Evolutionary conservation across 2,113 vertebrate genomes (phyloP).

Genomic region (Erythrocercus mccallii): DNA sequence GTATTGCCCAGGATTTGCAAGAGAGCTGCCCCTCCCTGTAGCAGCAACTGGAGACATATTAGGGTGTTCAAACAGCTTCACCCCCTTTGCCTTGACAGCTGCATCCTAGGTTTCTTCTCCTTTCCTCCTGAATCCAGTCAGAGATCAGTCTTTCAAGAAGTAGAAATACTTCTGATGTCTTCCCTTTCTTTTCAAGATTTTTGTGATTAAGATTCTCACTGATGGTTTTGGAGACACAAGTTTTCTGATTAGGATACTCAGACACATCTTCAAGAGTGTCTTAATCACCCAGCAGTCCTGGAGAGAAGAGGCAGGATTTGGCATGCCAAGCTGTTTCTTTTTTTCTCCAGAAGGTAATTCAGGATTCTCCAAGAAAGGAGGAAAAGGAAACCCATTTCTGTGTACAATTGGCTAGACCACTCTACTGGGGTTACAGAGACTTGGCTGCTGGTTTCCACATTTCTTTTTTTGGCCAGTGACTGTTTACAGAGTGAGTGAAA

Average conservation of each 20-base stretch:
- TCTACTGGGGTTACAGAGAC: background rate
- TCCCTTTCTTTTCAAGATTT: background rate
- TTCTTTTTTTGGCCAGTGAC: background rate
- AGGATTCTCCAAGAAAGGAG: background rate
- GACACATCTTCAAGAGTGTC: constrained; percentile 12
- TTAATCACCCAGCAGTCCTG: constrained; percentile 23
- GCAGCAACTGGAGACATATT: background rate
- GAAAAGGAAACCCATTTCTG: background rate
- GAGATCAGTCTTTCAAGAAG: background rate
- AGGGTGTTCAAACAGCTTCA: background rate
- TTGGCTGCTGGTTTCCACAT: background rate
- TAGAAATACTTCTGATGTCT: background rate
- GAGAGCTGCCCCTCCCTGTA: background rate
- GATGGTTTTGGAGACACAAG: background rate
- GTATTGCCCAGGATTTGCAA: background rate
- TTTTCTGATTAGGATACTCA: constrained; percentile 44
- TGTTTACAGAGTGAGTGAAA: background rate
- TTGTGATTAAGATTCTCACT: background rate
- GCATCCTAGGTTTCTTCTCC: background rate
- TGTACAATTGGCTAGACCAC: background rate
- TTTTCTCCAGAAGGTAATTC: background rate
- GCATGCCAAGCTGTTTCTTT: background rate
- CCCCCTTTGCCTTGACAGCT: background rate
- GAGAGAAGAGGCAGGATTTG: background rate
- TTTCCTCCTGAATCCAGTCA: background rate